Percentiles rank a stretch among this genome's conserved stretches.
These are phyloP conservation scores for Alces alces DNA, from an alignment of 2,113 vertebrate species.

Conservation along the genomic window DNA sequence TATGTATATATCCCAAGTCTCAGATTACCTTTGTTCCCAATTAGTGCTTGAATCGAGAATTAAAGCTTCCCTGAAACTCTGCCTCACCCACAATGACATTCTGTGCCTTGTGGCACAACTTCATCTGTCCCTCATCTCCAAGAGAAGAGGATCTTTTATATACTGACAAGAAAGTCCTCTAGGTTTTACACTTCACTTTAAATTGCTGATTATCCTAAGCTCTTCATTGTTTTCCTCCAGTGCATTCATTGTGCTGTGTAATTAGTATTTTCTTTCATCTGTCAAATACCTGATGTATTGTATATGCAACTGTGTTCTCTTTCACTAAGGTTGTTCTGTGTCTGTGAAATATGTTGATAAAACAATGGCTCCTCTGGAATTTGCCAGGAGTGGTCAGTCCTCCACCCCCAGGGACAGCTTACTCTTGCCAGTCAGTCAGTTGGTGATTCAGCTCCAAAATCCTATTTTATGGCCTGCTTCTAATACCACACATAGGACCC, in stretches of 20 bases:
- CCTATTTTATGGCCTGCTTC: neutral
- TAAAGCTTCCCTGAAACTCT: conserved; percentile 2
- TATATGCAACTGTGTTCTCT: neutral
- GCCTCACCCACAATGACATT: neutral
- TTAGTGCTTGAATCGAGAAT: neutral
- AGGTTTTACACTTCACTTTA: neutral
- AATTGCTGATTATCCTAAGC: neutral
- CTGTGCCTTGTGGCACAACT: neutral
- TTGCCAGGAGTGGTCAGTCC: neutral
- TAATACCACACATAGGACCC: neutral
- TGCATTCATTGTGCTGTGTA: neutral
- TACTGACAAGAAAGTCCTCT: neutral
- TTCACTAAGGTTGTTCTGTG: neutral
- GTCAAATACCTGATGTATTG: neutral
- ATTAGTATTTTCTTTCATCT: neutral
- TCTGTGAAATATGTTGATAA: neutral
- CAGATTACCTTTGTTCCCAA: neutral
- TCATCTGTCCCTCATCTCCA: neutral
- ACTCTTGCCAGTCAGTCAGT: neutral
- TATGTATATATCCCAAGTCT: neutral
- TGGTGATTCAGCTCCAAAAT: neutral
- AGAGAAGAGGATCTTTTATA: neutral
- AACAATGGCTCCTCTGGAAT: neutral
- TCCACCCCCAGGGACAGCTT: neutral
- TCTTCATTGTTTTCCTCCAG: neutral